These are phyloP conservation scores for Urosaurus nigricauda DNA, from an alignment of 2,797 vertebrate genomes.

Conservation along the genomic window DNA sequence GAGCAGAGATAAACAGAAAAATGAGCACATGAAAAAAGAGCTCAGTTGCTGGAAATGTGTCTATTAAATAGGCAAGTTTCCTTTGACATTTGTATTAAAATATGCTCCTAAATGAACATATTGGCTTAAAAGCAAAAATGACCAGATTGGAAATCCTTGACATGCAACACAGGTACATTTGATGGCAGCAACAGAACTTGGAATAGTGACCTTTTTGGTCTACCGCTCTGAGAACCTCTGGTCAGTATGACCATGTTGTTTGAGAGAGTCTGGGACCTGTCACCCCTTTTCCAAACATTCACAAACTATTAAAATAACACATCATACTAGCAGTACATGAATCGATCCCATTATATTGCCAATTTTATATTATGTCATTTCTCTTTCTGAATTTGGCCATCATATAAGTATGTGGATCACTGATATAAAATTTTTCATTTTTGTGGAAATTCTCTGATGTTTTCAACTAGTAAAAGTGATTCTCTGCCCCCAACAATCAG, in stretches of 20 bases:
- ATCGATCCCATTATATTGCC: not conserved
- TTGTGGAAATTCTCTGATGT: constrained; percentile 4
- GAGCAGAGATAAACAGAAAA: not conserved
- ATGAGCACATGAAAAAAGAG: not conserved
- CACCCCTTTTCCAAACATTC: too few relatives aligned
- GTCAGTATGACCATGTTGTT: too few relatives aligned
- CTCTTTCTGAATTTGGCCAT: too few relatives aligned
- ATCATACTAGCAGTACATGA: too few relatives aligned
- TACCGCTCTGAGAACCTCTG: too few relatives aligned
- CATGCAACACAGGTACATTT: not conserved
- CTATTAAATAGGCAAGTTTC: not conserved
- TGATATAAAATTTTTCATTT: not conserved
- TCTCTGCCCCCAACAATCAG: not conserved
- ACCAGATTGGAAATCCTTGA: not conserved
- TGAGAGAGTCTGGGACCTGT: too few relatives aligned
- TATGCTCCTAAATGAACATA: not conserved
- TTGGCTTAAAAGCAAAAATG: not conserved
- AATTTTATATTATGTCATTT: not conserved
- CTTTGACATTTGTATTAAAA: not conserved
- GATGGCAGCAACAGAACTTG: not conserved
- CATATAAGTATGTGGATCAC: too few relatives aligned
- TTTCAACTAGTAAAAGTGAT: not conserved
- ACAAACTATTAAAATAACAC: too few relatives aligned
- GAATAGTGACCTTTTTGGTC: too few relatives aligned
- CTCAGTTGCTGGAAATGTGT: not conserved